Base-by-base conservation (phyloP, 2,888 invertebrate species). In the Ophion ventricosus region DNA sequence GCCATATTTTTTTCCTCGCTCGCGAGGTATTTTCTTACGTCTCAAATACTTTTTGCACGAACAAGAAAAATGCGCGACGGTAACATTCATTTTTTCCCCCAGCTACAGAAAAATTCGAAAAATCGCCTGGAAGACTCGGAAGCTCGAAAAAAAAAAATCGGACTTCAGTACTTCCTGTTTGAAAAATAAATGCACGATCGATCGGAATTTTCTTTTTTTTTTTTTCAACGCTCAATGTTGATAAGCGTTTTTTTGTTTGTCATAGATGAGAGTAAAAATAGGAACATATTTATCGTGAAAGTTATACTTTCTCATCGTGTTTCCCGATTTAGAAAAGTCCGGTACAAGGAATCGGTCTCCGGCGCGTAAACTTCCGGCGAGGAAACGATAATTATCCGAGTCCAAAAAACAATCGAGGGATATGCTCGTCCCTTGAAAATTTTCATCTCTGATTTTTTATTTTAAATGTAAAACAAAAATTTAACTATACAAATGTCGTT, bases 1-100 rank as follows among this genome's bases (percentile, higher is more conserved):
- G 35, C 59, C 73, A 20, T 82, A 70, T 79, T 57, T 57, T 23
- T 79, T 57, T 61, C 17, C 8, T 23, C 57, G 20, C 54, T 61
- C 29, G 25, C 43, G 10, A 2, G 43, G 2, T 20, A 25, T 49
- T 56, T 61, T 54, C 14, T 14, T 26, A 75, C 11, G 14, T 35
- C 7, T 43, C 14, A 14, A 61, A 35, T 8, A 49, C 26, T 40
- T 72, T 56, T 56, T 25, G 0, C n/a, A 3, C 26, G 4, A n/a
- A 2, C 10, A 10, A 49, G 3, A 49, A 49, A 49, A 79, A 49
- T 26, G 11, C 67, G 67, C 23, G 49, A 14, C 2, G 49, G 49
- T 17, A 17, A 49, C 49, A 3, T 49, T 49, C 17, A 4, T 49
- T 49, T 49, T 17, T 4, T 49, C 40, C 14, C 4, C 17, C 17